Evolutionary conservation across 2,888 invertebrate species (phyloP), one percentile per base, ranked within the genome.

Genomic region (Ellobium chinense): DNA sequence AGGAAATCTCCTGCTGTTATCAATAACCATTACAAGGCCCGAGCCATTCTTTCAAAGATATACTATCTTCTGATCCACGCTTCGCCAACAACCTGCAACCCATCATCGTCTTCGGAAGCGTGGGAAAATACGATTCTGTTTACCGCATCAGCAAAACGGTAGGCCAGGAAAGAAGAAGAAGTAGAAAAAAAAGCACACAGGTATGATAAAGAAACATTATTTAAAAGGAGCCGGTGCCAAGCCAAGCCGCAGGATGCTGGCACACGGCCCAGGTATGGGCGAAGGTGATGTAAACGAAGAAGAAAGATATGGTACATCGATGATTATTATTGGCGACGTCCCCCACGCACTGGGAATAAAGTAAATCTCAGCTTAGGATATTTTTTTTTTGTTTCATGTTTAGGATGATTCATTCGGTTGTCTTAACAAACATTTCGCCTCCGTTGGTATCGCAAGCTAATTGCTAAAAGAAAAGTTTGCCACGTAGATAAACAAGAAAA

Each of bases 61-160:
- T 46, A 12, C 46, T 46, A 46, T 18, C 18, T 12, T 7, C 9
- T 46, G 46, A 46, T 46, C 18, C 46, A 7, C 18, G 46, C 46
- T 12, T 46, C 46, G 9, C 9, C 60, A 60, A n/a, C 60, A 14
- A 60, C 60, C 60, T 60, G 60, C 60, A 60, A 24, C 14, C 27
- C 60, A 24, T 24, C n/a, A 60, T 5, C 12, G 46, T 46, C 7
- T 46, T 46, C 27, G 9, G 27, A 60, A 60, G 14, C 60, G 60
- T 60, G 60, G 60, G 60, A 60, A 60, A 60, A 60, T 24, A 60
- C 60, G n/a, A 24, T 60, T 60, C 60, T 60, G 60, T 60, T 60
- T 60, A 63, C 63, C 63, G 34, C 63, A 31, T 14, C 31, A 29
- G n/a, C 63, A 4, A 14, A 27, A 34, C 7, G 29, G n/a, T 63